phyloP scores from a whole-genome alignment of 2,113 vertebrate genomes.

The Nicator chloris region DNA sequence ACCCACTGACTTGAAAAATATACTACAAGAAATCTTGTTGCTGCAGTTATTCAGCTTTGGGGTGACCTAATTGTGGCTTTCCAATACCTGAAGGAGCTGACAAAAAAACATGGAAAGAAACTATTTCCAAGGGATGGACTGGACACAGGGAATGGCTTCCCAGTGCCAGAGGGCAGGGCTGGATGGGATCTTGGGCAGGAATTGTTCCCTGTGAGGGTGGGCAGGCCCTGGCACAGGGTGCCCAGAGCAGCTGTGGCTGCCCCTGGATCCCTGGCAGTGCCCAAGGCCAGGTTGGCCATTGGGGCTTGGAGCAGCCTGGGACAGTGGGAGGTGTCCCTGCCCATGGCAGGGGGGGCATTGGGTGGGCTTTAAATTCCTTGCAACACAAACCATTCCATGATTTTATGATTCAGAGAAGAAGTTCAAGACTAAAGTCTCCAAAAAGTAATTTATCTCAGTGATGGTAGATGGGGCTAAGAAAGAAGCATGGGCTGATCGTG shows the following conservation, averaged over 20 bases:
- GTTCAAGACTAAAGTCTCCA: background rate
- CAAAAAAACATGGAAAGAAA: background rate
- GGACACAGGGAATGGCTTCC: background rate
- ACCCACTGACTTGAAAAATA: background rate
- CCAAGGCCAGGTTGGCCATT: background rate
- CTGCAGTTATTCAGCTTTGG: background rate
- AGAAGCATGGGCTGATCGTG: background rate
- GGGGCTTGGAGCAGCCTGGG: background rate
- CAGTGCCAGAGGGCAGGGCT: fast-evolving
- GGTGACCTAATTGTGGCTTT: background rate
- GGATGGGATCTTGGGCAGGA: fast-evolving
- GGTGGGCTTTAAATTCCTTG: fast-evolving
- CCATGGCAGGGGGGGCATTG: fast-evolving
- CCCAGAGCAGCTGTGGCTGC: background rate
- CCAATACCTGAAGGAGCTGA: background rate
- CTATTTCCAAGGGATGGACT: background rate
- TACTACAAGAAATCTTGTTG: background rate
- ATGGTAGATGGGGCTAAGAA: background rate
- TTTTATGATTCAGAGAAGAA: background rate
- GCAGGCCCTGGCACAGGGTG: background rate
- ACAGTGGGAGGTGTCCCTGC: background rate
- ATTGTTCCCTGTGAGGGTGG: background rate
- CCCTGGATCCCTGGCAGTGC: background rate
- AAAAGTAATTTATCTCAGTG: background rate
- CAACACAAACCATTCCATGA: background rate